Percentiles rank a stretch among this genome's conserved stretches.
Conservation (phyloP, 2,113 vertebrate species). For the Neomonachus schauinslandi region DNA sequence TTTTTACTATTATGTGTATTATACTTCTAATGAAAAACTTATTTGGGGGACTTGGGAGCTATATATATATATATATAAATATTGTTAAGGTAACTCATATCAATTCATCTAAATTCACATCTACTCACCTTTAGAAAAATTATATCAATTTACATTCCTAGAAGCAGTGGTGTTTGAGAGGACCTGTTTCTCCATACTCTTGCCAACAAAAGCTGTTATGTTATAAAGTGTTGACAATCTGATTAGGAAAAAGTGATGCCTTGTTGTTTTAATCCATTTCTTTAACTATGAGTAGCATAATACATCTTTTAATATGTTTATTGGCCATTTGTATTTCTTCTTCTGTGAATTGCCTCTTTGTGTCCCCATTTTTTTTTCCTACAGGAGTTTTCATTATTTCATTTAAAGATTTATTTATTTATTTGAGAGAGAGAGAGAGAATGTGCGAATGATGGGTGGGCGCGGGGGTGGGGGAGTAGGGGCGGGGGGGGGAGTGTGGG, state of each 20-base stretch:
- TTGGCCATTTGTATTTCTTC: background rate
- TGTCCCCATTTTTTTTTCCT: background rate
- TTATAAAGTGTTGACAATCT: conserved; percentile 43
- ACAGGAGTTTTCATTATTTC: background rate
- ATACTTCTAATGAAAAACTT: background rate
- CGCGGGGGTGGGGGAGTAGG: no score
- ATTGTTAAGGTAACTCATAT: background rate
- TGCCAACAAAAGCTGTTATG: background rate
- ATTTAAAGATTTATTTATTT: background rate
- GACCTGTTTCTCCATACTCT: background rate
- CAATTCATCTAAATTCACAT: background rate
- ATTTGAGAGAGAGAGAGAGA: background rate
- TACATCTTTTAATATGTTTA: background rate
- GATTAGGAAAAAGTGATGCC: background rate
- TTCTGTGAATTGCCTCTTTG: background rate
- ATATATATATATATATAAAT: background rate
- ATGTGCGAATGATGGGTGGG: background rate
- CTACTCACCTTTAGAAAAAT: background rate
- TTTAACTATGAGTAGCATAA: background rate
- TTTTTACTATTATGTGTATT: background rate
- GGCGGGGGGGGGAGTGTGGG: no score
- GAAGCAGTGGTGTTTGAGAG: background rate
- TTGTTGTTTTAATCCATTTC: conserved; percentile 27
- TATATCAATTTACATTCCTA: background rate
- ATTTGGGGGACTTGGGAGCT: background rate